A percentile compares a stretch with the other conserved stretches of the same genome.
Evolutionary conservation across 2,888 invertebrate genomes (phyloP).

Genomic region (Euzophera pinguis): DNA sequence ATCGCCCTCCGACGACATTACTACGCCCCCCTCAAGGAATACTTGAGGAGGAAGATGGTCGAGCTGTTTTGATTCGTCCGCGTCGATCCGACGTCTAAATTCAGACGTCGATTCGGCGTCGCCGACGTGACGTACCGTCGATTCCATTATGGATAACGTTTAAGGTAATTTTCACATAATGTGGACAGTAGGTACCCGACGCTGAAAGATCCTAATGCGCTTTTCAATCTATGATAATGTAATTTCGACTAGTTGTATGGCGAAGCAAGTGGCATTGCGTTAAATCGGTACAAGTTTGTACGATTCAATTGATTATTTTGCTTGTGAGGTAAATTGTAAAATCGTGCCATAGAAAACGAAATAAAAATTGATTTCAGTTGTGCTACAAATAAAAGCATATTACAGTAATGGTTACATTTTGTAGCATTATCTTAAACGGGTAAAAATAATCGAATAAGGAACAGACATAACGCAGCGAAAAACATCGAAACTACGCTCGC

Average conservation of each 20-base stretch:
- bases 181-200: background rate
- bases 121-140: constrained; percentile 18
- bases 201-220: background rate
- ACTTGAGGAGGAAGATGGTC: constrained; percentile 82
- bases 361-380: no score
- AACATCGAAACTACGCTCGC: no score
- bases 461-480: no score
- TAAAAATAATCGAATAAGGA: no score
- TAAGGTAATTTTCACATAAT: background rate
- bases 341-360: no score
- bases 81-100: constrained; percentile 4
- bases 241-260: background rate
- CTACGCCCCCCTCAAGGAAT: constrained; percentile 91
- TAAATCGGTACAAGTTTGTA: background rate
- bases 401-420: no score
- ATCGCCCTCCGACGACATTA: constrained; percentile 87
- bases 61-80: constrained; percentile 79
- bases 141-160: constrained; percentile 17
- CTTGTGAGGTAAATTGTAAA: no score
- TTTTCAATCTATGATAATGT: background rate
- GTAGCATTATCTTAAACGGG: no score
- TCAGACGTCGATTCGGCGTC: background rate
- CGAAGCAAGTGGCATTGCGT: background rate
- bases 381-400: no score
- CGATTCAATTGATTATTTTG: background rate